These are phyloP conservation scores for Euphonia xanthogaster DNA, from an alignment of 2,797 vertebrate genomes.

Conservation along the genomic window DNA sequence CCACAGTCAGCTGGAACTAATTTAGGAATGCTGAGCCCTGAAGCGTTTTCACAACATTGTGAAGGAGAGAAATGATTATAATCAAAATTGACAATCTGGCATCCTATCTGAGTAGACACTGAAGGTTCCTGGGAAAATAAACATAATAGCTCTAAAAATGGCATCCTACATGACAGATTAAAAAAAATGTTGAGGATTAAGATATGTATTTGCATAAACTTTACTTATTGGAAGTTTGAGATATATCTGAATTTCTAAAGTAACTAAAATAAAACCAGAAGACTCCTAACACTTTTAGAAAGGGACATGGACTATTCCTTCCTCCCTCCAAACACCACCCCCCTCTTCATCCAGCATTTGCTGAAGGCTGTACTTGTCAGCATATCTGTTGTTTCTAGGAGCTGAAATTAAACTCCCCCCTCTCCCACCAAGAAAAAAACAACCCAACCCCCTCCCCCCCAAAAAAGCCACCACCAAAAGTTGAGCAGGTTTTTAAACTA, in stretches of 20 bases:
- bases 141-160: conserved; percentile 34
- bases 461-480: neutral
- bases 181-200: neutral
- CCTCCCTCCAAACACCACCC: neutral
- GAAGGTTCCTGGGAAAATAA: conserved; percentile 53
- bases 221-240: neutral
- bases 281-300: neutral
- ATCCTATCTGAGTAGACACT: conserved; percentile 30
- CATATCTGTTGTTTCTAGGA: neutral
- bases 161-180: neutral
- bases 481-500: neutral
- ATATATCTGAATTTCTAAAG: neutral
- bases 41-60: conserved; percentile 45
- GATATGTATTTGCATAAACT: neutral
- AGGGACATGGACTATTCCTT: neutral
- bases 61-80: conserved; percentile 46
- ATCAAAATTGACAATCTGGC: conserved; percentile 67
- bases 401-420: neutral
- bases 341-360: neutral
- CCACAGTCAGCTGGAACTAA: conserved; percentile 64
- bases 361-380: neutral
- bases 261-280: neutral
- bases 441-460: fast-evolving
- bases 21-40: conserved; percentile 62
- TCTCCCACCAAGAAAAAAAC: neutral